phyloP scores from a whole-genome alignment of 2,113 vertebrate species.

The Ploceus nigricollis region DNA sequence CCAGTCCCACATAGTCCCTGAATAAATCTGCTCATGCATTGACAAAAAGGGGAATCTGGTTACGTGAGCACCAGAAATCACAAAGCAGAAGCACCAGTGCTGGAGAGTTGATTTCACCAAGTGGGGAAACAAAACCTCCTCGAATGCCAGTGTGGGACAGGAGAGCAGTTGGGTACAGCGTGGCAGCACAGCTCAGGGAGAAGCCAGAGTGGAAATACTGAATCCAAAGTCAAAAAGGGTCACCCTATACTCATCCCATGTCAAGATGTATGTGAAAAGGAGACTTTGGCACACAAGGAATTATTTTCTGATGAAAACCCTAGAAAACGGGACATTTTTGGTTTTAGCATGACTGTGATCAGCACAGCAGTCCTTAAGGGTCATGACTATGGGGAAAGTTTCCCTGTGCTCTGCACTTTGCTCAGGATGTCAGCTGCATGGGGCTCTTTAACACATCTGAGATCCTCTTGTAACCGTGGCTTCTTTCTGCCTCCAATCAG shows the following conservation, averaged over 20 bases:
- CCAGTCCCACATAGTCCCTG: no score
- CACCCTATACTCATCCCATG: neutral
- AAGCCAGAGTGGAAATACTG: neutral
- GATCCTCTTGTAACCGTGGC: neutral
- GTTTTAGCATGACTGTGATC: neutral
- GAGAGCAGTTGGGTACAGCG: accelerated
- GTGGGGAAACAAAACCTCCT: neutral
- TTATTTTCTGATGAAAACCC: neutral
- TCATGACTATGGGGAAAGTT: neutral
- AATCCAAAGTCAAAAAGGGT: neutral
- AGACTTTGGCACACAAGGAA: neutral
- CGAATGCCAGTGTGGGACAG: accelerated
- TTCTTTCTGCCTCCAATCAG: neutral
- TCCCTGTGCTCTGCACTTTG: neutral
- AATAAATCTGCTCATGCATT: neutral
- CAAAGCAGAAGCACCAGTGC: accelerated
- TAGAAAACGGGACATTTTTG: neutral
- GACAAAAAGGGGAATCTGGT: neutral
- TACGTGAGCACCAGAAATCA: neutral
- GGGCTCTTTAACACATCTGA: neutral
- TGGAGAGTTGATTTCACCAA: neutral
- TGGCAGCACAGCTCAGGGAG: neutral
- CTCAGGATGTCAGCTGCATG: neutral
- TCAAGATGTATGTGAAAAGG: neutral
- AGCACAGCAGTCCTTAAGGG: neutral